Evolutionary conservation across 2,888 invertebrate genomes (phyloP).

Genomic region (Apodemia mormo): DNA sequence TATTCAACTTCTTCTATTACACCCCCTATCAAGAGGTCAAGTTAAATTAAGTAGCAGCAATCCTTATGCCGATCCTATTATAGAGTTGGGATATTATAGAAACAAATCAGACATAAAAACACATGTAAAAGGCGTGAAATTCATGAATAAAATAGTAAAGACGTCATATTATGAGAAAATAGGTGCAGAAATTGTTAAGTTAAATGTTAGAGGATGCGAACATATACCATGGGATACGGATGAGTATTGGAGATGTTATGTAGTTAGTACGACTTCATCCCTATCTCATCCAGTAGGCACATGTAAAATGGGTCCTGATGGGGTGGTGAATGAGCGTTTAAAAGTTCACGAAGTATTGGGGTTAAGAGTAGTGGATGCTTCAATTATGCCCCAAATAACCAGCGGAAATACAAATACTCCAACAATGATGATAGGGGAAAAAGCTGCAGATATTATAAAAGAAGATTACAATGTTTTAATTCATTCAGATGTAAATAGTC

Average conservation of each 20-base stretch:
- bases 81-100: slow-evolving; percentile 58
- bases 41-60: slow-evolving; percentile 55
- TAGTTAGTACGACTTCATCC: slow-evolving; percentile 77
- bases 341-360: slow-evolving; percentile 54
- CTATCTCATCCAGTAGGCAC: slow-evolving; percentile 83
- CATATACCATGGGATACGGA: slow-evolving; percentile 72
- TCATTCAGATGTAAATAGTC: neutral
- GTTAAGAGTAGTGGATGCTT: slow-evolving; percentile 64
- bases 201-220: slow-evolving; percentile 77
- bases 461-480: slow-evolving; percentile 41
- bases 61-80: slow-evolving; percentile 57
- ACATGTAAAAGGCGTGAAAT: slow-evolving; percentile 54
- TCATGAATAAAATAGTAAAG: slow-evolving; percentile 48
- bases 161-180: slow-evolving; percentile 56
- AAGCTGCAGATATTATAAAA: slow-evolving; percentile 68
- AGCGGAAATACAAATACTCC: slow-evolving; percentile 70
- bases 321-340: slow-evolving; percentile 63
- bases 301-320: slow-evolving; percentile 61
- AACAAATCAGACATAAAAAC: slow-evolving; percentile 50
- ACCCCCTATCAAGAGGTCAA: slow-evolving; percentile 61
- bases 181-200: slow-evolving; percentile 46
- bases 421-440: slow-evolving; percentile 72
- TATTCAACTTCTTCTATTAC: slow-evolving; percentile 49
- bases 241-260: slow-evolving; percentile 84
- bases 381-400: slow-evolving; percentile 61